phyloP scores from a whole-genome alignment of 1,140 invertebrate genomes.

The Lepidurus apus region DNA sequence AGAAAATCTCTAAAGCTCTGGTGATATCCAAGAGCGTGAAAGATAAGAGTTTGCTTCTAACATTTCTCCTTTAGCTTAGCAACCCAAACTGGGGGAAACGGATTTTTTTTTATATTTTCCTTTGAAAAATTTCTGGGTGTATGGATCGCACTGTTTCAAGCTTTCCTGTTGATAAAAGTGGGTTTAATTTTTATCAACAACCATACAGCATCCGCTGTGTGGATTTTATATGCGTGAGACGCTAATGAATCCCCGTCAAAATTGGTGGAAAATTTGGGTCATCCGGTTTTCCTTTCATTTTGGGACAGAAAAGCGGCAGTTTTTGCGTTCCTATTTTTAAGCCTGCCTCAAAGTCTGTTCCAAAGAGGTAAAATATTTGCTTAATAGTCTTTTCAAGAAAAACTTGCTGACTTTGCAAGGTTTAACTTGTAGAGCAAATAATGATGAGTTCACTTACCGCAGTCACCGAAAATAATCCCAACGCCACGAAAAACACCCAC shows the following conservation, averaged over 20 bases:
- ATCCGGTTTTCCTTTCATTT: neutral
- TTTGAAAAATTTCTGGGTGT: neutral
- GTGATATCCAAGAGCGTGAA: neutral
- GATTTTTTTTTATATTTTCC: neutral
- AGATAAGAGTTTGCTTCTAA: neutral
- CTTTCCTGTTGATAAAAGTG: neutral
- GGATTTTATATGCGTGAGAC: neutral
- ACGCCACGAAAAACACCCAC: constrained; percentile 16
- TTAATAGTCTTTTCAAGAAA: neutral
- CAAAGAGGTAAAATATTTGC: neutral
- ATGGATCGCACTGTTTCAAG: neutral
- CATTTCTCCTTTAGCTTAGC: neutral
- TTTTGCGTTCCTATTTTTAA: neutral
- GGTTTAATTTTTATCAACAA: neutral
- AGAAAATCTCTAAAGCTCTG: neutral
- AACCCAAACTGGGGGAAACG: constrained; percentile 10
- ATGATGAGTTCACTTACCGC: constrained; percentile 18
- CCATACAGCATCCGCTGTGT: neutral
- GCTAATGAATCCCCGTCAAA: neutral
- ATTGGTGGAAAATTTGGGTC: neutral
- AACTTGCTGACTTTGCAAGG: neutral
- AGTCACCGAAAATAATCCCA: constrained; percentile 1
- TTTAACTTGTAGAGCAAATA: constrained; percentile 3
- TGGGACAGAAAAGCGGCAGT: neutral
- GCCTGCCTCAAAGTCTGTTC: neutral